These are phyloP conservation scores for Drosophila fulvimacula DNA, from an alignment of 2,888 invertebrate species.

Conservation along the genomic window DNA sequence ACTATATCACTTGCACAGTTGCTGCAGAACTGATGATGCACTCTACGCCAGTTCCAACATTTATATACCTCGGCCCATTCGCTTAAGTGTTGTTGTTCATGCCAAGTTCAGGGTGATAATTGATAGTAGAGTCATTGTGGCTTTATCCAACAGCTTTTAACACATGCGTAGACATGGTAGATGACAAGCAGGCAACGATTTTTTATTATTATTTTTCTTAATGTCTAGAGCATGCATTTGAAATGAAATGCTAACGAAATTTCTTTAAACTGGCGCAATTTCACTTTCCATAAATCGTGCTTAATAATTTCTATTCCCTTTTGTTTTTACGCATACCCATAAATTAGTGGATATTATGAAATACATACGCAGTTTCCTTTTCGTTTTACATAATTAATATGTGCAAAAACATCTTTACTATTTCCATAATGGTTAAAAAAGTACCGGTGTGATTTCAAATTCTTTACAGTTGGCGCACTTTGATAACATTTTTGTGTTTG, in stretches of 20 bases:
- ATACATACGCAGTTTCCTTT: conserved; percentile 17
- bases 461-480: conserved; percentile 8
- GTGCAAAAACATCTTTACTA: not conserved
- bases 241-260: conserved; percentile 68
- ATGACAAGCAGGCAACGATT: conserved; percentile 27
- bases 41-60: conserved; percentile 36
- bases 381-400: conserved; percentile 50
- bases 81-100: conserved; percentile 22
- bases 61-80: conserved; percentile 43
- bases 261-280: conserved; percentile 73
- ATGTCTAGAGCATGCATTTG: conserved; percentile 69
- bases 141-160: conserved; percentile 60
- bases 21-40: conserved; percentile 74
- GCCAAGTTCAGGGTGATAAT: conserved; percentile 76
- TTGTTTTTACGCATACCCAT: conserved; percentile 42
- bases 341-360: conserved; percentile 58
- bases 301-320: conserved; percentile 51
- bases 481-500: conserved; percentile 1
- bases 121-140: conserved; percentile 41
- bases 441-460: conserved; percentile 27
- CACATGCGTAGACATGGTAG: conserved; percentile 61
- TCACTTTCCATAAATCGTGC: conserved; percentile 75
- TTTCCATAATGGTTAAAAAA: not conserved
- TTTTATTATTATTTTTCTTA: conserved; percentile 50
- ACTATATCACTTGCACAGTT: conserved; percentile 52